These are phyloP conservation scores for Heterocephalus glaber DNA, from an alignment of 2,113 vertebrate species.

Conservation along the genomic window DNA sequence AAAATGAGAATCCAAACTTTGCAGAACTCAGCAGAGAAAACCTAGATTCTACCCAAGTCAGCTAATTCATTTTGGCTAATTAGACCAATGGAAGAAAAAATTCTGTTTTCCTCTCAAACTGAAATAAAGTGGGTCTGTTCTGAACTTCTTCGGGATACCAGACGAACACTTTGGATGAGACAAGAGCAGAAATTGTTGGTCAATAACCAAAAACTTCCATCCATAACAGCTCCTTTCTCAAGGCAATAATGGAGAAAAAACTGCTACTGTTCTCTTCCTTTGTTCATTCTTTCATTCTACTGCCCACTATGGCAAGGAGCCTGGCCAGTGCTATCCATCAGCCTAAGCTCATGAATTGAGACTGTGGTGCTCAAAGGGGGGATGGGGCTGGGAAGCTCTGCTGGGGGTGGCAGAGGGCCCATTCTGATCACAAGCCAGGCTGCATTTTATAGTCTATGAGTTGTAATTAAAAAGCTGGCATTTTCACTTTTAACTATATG, in stretches of 20 bases:
- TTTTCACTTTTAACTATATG: neutral
- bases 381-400: no score
- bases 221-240: neutral
- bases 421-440: neutral
- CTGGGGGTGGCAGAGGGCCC: neutral
- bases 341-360: neutral
- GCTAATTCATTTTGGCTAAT: neutral
- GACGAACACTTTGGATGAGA: neutral
- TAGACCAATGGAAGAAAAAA: neutral
- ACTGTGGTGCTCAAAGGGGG: neutral
- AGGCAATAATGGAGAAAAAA: neutral
- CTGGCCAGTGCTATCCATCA: rapidly evolving
- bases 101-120: neutral
- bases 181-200: neutral
- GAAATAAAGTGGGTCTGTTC: neutral
- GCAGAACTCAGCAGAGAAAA: neutral
- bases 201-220: neutral
- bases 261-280: neutral
- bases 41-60: neutral
- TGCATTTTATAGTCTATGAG: neutral
- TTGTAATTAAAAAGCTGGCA: neutral
- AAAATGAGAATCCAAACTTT: neutral
- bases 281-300: neutral
- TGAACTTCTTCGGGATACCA: neutral
- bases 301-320: neutral